These are phyloP conservation scores for Nannobrachium achirus DNA, from an alignment of 2,113 vertebrate species.

Conservation along the genomic window DNA sequence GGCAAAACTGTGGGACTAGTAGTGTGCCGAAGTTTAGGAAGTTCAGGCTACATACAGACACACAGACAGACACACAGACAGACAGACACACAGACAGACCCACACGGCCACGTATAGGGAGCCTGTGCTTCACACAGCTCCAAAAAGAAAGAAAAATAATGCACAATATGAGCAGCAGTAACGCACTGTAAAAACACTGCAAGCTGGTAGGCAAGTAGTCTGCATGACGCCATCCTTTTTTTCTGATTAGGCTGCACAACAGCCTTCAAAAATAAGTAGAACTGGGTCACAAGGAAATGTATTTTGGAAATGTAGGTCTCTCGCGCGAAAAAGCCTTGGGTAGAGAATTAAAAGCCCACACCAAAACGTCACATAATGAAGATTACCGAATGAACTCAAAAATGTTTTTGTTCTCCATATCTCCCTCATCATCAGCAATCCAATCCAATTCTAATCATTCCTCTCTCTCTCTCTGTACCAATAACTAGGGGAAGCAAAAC, in stretches of 20 bases:
- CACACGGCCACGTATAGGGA: too few relatives aligned
- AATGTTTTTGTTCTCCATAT: conserved; percentile 5
- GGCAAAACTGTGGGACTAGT: too few relatives aligned
- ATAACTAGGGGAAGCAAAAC: conserved; percentile 30
- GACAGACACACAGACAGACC: too few relatives aligned
- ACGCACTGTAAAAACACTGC: conserved; percentile 17
- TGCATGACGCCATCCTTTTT: conserved; percentile 8
- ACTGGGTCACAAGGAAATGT: conserved; percentile 52
- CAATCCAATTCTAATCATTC: conserved; percentile 46
- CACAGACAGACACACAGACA: too few relatives aligned
- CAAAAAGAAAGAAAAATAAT: not conserved
- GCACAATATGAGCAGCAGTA: conserved; percentile 19
- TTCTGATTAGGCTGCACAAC: conserved; percentile 37
- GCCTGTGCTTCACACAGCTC: too few relatives aligned
- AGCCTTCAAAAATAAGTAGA: conserved; percentile 44
- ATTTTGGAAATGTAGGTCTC: conserved; percentile 61
- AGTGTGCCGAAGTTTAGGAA: too few relatives aligned
- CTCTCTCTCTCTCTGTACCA: conserved; percentile 29
- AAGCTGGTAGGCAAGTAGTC: too few relatives aligned
- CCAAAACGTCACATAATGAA: too few relatives aligned
- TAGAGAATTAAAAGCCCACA: too few relatives aligned
- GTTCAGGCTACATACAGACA: too few relatives aligned
- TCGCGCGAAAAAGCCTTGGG: conserved; percentile 13
- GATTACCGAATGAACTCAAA: too few relatives aligned
- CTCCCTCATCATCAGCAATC: conserved; percentile 26